These are phyloP conservation scores for Macquaria australasica DNA, from an alignment of 2,113 vertebrate genomes.

Conservation along the genomic window DNA sequence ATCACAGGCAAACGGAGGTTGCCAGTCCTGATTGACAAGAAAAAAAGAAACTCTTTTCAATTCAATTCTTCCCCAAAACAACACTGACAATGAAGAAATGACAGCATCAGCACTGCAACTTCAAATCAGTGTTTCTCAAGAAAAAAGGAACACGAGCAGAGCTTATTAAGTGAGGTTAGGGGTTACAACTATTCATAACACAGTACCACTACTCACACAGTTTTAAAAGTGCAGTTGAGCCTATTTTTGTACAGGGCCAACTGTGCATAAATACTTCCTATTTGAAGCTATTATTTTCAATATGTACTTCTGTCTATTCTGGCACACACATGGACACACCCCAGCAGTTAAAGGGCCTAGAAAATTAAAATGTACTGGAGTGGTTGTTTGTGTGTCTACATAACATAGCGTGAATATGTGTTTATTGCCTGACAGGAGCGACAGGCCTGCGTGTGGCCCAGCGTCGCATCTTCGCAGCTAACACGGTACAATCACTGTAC, in stretches of 20 bases:
- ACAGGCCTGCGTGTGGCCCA: slow-evolving; percentile 40
- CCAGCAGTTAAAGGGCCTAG: not conserved
- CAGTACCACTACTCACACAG: not conserved
- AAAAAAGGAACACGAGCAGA: not conserved
- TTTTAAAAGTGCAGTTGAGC: not conserved
- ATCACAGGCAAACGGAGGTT: slow-evolving; percentile 98
- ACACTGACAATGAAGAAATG: not conserved
- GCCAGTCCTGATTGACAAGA: slow-evolving; percentile 91
- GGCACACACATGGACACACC: not conserved
- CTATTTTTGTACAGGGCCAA: not conserved
- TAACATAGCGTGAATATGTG: not conserved
- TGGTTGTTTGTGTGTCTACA: not conserved
- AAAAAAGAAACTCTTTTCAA: not conserved
- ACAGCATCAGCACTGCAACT: not conserved
- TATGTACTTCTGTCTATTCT: not conserved
- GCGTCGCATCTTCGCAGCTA: slow-evolving; percentile 57
- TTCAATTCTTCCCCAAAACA: not conserved
- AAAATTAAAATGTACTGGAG: not conserved
- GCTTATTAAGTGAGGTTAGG: too few species aligned
- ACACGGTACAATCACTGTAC: not conserved
- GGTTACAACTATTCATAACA: not conserved
- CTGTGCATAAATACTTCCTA: not conserved
- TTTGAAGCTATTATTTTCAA: not conserved
- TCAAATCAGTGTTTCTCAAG: not conserved
- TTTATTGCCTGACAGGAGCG: not conserved